Evolutionary conservation across 2,113 vertebrate genomes (phyloP), one percentile per base, ranked within the genome.

Genomic region (Actenoides hombroni): DNA sequence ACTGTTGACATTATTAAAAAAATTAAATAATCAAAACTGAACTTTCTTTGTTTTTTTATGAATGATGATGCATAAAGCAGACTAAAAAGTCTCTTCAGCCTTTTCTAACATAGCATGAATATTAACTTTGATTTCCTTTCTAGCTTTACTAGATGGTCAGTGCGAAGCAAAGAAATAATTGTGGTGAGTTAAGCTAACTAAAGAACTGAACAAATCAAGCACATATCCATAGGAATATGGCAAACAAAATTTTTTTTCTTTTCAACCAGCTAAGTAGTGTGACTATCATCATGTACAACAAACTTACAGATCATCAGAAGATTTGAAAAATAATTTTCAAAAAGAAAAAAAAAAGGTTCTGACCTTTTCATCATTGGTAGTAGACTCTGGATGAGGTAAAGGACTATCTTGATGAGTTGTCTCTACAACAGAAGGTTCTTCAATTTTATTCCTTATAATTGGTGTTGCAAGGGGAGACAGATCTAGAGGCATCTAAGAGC

Each of bases 301-400:
- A 59, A 83, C 18, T 8, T 37, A 39, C 3, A 48, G 44, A 57
- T 31, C 6, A 92, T 12, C 16, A 42, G 31, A 68, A 60, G 17
- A 85, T 12, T 20, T 0, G 0, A 68, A 80, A 80, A 90, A 59
- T 24, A 4, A 79, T 76, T 53, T 57, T 16, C 16, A 42, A 42
- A 59, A 53, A 28, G 67, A 56, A 5, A 51, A 24, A 28, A 82
- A 42, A 11, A 51, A 31, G 42, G 31, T 80, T 85, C 97, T 97
- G 93, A 98, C 99, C 99, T 99, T 99, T 96, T 99, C 99, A 81
- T 99, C 99, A 97, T 94, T 99, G 90, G 99, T 99, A 39, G 99
- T 99, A 63, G 99, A 99, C 92, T 99, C 99, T 13, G 99, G 99
- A 95, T 99, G 99, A 98, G 99, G 99, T 97, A 99, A 98, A 93